phyloP scores from a whole-genome alignment of 2,797 vertebrate species.

The Eleutherodactylus coqui region DNA sequence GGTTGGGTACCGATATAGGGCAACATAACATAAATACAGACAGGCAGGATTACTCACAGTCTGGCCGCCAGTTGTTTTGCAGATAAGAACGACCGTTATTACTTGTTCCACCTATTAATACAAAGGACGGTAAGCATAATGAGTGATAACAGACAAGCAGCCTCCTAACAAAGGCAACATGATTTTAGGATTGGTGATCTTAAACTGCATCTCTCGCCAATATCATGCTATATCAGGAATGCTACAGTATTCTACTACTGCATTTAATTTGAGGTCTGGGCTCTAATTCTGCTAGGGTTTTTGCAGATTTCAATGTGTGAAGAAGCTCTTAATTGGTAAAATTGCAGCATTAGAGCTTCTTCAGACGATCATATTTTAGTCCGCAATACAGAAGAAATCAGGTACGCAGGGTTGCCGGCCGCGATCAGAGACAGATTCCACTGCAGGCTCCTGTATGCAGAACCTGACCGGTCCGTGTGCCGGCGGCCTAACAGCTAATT shows the following conservation, averaged over 20 bases:
- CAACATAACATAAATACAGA: background rate
- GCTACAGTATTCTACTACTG: too few species aligned
- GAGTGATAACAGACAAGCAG: background rate
- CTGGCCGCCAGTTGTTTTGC: background rate
- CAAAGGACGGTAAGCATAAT: background rate
- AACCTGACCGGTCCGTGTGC: too few species aligned
- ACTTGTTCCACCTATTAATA: background rate
- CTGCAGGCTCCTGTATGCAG: too few species aligned
- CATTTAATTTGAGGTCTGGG: too few species aligned
- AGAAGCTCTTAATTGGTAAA: too few species aligned
- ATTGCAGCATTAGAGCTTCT: too few species aligned
- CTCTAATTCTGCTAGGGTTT: too few species aligned
- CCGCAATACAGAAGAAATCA: too few species aligned
- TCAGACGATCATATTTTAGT: too few species aligned
- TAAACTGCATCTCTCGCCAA: background rate
- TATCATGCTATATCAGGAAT: background rate
- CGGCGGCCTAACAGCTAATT: background rate
- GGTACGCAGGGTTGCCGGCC: too few species aligned
- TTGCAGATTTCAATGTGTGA: too few species aligned
- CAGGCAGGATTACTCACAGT: conserved; percentile 21
- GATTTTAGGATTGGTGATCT: background rate
- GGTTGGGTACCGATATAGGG: background rate
- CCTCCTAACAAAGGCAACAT: background rate
- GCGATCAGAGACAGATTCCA: too few species aligned
- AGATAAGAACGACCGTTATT: background rate